A percentile compares a stretch with the other conserved stretches of the same genome.
Evolutionary conservation across 2,797 vertebrate species (phyloP).

Genomic region (Naso thynnoides): DNA sequence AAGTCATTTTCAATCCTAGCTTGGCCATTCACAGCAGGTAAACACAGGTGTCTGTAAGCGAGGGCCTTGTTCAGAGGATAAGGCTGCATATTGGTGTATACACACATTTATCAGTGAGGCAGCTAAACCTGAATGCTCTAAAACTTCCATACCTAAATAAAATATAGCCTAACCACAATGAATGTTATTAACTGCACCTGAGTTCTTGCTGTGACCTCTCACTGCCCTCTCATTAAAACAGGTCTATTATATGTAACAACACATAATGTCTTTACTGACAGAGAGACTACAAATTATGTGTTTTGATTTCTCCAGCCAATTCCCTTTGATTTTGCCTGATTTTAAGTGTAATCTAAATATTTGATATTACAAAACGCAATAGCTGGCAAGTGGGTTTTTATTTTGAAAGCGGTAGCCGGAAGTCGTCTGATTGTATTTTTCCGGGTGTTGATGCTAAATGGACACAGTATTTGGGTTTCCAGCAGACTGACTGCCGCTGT

Average conservation of each 20-base stretch:
- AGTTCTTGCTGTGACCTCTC: not conserved
- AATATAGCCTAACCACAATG: not conserved
- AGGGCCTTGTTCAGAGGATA: too few species aligned
- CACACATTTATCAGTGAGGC: not conserved
- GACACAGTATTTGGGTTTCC: slow-evolving; percentile 43
- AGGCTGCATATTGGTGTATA: too few species aligned
- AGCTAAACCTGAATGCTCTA: not conserved
- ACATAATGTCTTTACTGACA: not conserved
- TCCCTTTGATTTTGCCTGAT: not conserved
- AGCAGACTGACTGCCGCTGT: slow-evolving; percentile 54
- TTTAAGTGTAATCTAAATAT: not conserved
- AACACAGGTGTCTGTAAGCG: not conserved
- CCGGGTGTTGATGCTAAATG: not conserved
- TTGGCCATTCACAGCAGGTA: not conserved
- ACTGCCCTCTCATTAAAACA: too few species aligned
- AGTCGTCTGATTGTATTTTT: not conserved
- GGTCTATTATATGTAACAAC: not conserved
- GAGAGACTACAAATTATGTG: not conserved
- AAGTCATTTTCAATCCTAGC: not conserved
- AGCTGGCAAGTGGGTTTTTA: slow-evolving; percentile 14
- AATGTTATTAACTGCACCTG: too few species aligned
- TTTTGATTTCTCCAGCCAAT: not conserved
- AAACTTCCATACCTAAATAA: not conserved
- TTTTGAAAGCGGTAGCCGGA: slow-evolving; percentile 54
- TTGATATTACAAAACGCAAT: not conserved